Base-by-base conservation (phyloP, 2,888 invertebrate genomes). In the Ectemnius cavifrons region DNA sequence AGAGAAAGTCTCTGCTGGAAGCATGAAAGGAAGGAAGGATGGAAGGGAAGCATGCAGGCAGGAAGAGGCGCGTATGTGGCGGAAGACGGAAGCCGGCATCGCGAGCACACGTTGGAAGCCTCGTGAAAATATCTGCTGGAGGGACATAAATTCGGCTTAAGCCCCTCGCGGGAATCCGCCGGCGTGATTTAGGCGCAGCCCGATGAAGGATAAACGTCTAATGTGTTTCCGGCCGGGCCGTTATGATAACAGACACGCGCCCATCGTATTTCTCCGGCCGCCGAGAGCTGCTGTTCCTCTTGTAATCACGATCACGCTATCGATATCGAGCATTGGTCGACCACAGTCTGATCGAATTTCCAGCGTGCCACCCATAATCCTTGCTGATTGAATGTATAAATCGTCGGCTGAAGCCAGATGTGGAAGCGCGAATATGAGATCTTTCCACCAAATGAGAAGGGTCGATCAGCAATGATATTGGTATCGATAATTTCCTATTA, bases 91-190 rank as follows among this genome's bases (percentile, higher is more conserved):
- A n/a, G 5, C 16, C 20, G 64, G 27, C 61, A 46, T 73, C 73
- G 63, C 60, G 69, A 28, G n/a, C n/a, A 56, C 60, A 61, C 37
- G 37, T 6, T 37, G 46, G 60, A 65, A 75, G 45, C 52, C 63
- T 52, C 60, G 67, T 65, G 74, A 80, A 77, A 79, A 82, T 80
- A 81, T 81, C 81, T 77, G 62, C 57, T 52, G 13, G 37, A 70
- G 37, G 75, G 73, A 72, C 67, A 83, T 82, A 82, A 84, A 83
- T 84, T 83, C 76, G 78, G 75, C 78, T 70, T 63, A 62, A 79
- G 77, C 47, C 63, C 56, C 58, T 46, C 46, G 37, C 63, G 72
- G 69, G 59, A 69, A 60, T 28, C 58, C 20, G 4, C 6, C 18
- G 3, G 49, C 52, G 67, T 80, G 79, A 80, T 79, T 80, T 77